Base-by-base conservation (phyloP, 2,888 invertebrate species). In the Dynastes tityus region DNA sequence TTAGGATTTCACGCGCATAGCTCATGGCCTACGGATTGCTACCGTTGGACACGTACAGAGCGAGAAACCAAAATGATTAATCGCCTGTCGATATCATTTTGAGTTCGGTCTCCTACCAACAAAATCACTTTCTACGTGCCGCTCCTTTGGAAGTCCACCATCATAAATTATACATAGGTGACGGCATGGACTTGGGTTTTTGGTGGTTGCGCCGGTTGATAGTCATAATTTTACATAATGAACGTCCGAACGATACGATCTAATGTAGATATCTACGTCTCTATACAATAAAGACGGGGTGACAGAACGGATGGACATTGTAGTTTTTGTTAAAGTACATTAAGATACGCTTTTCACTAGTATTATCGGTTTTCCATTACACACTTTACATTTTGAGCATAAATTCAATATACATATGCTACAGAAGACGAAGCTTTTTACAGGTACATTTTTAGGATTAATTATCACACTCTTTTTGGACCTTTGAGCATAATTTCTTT, bases 31-130 rank as follows among this genome's bases (percentile, higher is more conserved):
- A 37, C 9, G 37, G 16, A 71, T 55, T 71, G 71, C 37, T 58
- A 22, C 40, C 71, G 9, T 29, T 27, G 71, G 58, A 58, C 55
- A 58, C 32, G 55, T 58, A 71, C 71, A 71, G 55, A 71, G 32
- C 71, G 71, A 71, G 55, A 71, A 71, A 71, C 71, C 55, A 27
- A 58, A 55, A 71, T 71, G 71, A 71, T 71, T 71, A 71, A 71
- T 71, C 71, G 58, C 58, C 71, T 58, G 71, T 71, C 71, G 71
- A 71, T 71, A 71, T 71, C 71, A 55, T 71, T 71, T 71, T 71
- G 71, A 71, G 55, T 71, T 71, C 71, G 37, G 71, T 71, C 71
- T 71, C 58, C 37, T 40, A 22, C 71, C 55, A 58, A 71, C 71
- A 71, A 71, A 58, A 71, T 71, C 71, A 37, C 58, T 55, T 58